Percentiles rank a stretch among this genome's conserved stretches.
Conservation (phyloP, 2,888 invertebrate species). For the Sphaerophoria rueppellii region DNA sequence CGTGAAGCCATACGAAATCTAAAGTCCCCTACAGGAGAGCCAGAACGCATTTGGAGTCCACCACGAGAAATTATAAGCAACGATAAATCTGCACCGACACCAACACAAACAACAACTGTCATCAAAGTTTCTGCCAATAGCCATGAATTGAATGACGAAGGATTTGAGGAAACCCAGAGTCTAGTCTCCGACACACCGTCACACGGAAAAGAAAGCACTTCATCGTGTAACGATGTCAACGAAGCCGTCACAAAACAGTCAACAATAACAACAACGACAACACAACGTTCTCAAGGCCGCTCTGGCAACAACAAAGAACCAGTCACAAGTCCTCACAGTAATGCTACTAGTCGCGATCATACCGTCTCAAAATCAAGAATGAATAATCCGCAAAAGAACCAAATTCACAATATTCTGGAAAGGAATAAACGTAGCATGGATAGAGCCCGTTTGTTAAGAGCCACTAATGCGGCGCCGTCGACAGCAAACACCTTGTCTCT, state of each 20-base stretch:
- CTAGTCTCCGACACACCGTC: slow-evolving; percentile 93
- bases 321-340: slow-evolving; percentile 54
- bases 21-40: slow-evolving; percentile 85
- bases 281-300: slow-evolving; percentile 78
- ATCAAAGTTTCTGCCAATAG: slow-evolving; percentile 76
- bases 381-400: slow-evolving; percentile 75
- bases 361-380: slow-evolving; percentile 50
- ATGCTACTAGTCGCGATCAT: slow-evolving; percentile 60
- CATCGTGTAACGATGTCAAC: slow-evolving; percentile 88
- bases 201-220: slow-evolving; percentile 87
- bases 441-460: slow-evolving; percentile 74
- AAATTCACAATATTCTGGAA: slow-evolving; percentile 76
- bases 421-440: slow-evolving; percentile 75
- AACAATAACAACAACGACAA: background rate
- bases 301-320: slow-evolving; percentile 74
- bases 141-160: slow-evolving; percentile 91
- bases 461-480: slow-evolving; percentile 21
- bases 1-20: slow-evolving; percentile 87
- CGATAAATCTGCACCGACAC: slow-evolving; percentile 72
- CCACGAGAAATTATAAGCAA: slow-evolving; percentile 78
- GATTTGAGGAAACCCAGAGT: slow-evolving; percentile 95
- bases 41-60: slow-evolving; percentile 86
- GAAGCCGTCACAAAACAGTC: slow-evolving; percentile 77
- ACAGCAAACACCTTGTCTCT: slow-evolving; percentile 42
- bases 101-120: slow-evolving; percentile 63